Evolutionary conservation across 2,113 vertebrate genomes (phyloP), one percentile per base, ranked within the genome.

Genomic region (Channa argus): DNA sequence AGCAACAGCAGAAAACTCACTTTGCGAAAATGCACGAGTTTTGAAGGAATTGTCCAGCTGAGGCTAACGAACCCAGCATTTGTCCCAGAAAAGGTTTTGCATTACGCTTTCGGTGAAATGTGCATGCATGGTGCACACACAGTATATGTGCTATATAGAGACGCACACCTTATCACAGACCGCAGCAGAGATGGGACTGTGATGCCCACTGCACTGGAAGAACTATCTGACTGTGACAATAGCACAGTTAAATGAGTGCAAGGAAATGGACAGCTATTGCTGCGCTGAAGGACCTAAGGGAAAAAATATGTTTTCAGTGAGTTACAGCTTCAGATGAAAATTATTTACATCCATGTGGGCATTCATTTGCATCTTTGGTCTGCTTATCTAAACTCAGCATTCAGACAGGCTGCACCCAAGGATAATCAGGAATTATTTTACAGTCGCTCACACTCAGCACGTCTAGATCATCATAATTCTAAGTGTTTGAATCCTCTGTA

Each of bases 181-280:
- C 50, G 34, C 72, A 78, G 60, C 76, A 81, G 59, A 66, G 47
- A 76, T 76, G 33, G 56, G 51, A 14, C 39, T 71, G 71, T 60
- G 71, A 71, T 90, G 86, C 55, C 53, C 77, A 82, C 39, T 82
- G 80, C 72, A 70, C 51, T 77, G 82, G 59, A 82, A 85, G 72
- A 87, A 59, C 63, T 77, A 66, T 79, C 59, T 73, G 84, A 68
- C 70, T 70, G 76, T 63, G 79, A 87, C 76, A 85, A 62, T 60
- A 33, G 37, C 68, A 74, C 78, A 69, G 39, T 69, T 56, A 74
- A 68, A 53, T 71, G 13, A 58, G 47, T 58, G 46, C 41, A 78
- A 39, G 74, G 36, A 65, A 67, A 51, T 34, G 63, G 71, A 74
- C 80, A 84, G 70, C 44, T 33, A 8, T 51, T 15, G 6, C 33